Evolutionary conservation across 2,888 invertebrate genomes (phyloP).

Genomic region (Epinotia bilunana): DNA sequence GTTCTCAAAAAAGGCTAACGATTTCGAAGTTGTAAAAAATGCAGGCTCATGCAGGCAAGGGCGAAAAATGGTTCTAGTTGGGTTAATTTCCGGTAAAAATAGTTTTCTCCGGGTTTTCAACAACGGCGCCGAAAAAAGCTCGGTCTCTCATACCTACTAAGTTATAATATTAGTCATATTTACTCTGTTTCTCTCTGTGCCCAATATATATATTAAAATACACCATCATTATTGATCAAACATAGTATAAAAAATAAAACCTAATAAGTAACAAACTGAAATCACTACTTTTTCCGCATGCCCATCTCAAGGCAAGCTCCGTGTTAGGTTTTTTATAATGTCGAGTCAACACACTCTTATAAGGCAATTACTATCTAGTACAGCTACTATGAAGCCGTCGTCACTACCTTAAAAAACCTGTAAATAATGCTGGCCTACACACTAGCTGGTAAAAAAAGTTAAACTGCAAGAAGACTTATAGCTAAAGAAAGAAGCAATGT

Average conservation of each 20-base stretch:
- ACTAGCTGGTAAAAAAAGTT: constrained; percentile 31
- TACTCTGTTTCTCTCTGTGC: too few species aligned
- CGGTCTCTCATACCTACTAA: too few species aligned
- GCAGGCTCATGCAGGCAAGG: too few species aligned
- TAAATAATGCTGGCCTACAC: constrained; percentile 48
- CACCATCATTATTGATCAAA: neutral
- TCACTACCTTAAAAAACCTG: constrained; percentile 57
- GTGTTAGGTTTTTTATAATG: constrained; percentile 59
- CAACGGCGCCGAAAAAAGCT: too few species aligned
- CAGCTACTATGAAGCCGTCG: constrained; percentile 66
- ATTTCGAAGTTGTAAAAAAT: too few species aligned
- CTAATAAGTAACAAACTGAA: constrained; percentile 18
- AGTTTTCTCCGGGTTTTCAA: too few species aligned
- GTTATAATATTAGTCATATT: too few species aligned
- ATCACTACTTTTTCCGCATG: constrained; percentile 26
- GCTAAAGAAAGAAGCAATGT: constrained; percentile 30
- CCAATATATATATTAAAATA: neutral
- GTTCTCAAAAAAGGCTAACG: too few species aligned
- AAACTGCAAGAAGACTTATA: constrained; percentile 20
- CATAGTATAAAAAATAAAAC: neutral
- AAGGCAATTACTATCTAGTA: constrained; percentile 66
- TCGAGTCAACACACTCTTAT: constrained; percentile 54
- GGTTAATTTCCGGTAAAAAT: too few species aligned
- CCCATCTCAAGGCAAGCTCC: constrained; percentile 40
- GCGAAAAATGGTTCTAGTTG: too few species aligned